These are phyloP conservation scores for Eupelmus urozonus DNA, from an alignment of 2,888 invertebrate species.

Conservation along the genomic window DNA sequence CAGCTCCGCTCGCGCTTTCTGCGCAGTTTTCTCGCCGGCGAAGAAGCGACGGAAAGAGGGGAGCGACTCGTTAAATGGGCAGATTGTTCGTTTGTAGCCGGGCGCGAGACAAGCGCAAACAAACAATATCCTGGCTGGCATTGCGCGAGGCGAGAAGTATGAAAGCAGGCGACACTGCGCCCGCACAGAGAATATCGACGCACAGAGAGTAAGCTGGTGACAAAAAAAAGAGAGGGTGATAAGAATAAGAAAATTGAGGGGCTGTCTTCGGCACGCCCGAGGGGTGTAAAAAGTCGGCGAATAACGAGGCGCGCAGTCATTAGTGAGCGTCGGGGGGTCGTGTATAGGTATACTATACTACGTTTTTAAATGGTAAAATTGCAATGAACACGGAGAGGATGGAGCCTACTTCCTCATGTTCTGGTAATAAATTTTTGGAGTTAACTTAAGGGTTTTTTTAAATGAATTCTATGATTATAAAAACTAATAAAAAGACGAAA, in stretches of 20 bases:
- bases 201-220: not conserved
- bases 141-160: conserved; percentile 63
- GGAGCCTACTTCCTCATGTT: too few species aligned
- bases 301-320: conserved; percentile 21
- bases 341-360: conserved; percentile 6
- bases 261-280: conserved; percentile 13
- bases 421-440: too few species aligned
- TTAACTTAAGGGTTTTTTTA: too few species aligned
- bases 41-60: conserved; percentile 32
- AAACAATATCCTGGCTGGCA: conserved; percentile 75
- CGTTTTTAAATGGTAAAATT: conserved; percentile 15
- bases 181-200: conserved; percentile 32
- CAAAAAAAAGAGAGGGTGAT: conserved; percentile 12
- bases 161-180: conserved; percentile 57
- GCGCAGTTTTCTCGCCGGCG: too few species aligned
- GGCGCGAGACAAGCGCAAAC: conserved; percentile 74
- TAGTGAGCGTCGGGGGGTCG: not conserved
- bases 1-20: not conserved
- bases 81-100: conserved; percentile 72
- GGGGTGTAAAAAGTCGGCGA: conserved; percentile 4
- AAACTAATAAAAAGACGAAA: too few species aligned
- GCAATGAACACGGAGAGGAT: not conserved
- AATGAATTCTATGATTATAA: too few species aligned
- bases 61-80: conserved; percentile 62
- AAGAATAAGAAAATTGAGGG: conserved; percentile 20